phyloP scores from a whole-genome alignment of 1,140 invertebrate genomes.

The Potamilus streckersoni region DNA sequence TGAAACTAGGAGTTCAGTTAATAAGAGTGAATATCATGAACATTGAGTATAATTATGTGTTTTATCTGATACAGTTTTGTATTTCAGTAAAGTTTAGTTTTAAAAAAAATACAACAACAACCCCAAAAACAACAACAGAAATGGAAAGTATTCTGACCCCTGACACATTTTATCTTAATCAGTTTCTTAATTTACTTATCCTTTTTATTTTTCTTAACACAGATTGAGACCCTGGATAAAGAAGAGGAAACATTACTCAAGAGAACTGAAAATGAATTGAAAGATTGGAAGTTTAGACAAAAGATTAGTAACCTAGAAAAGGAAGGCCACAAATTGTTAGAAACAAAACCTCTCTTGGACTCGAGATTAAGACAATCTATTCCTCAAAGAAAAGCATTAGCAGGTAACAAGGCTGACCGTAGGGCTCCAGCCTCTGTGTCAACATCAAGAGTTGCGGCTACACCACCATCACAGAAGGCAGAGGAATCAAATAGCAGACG shows the following conservation, averaged over 20 bases:
- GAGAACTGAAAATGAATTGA: constrained; percentile 42
- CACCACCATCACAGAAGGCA: constrained; percentile 2
- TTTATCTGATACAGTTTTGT: too few species aligned
- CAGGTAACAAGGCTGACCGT: constrained; percentile 20
- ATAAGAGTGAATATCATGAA: too few species aligned
- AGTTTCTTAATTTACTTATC: background rate
- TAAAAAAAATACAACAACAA: too few species aligned
- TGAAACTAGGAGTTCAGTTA: too few species aligned
- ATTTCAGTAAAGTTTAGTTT: too few species aligned
- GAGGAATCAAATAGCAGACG: constrained; percentile 14
- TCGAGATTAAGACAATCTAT: constrained; percentile 25
- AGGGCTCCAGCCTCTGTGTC: constrained; percentile 23
- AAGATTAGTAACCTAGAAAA: constrained; percentile 39
- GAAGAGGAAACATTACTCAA: constrained; percentile 43
- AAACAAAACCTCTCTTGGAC: background rate
- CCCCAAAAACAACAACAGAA: too few species aligned
- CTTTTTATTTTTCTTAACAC: background rate
- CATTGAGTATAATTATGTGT: too few species aligned
- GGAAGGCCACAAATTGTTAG: constrained; percentile 35
- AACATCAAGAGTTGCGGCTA: constrained; percentile 3
- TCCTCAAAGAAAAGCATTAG: constrained; percentile 5
- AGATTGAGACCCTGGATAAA: constrained; percentile 41
- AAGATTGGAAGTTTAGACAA: constrained; percentile 44
- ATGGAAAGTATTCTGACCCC: too few species aligned
- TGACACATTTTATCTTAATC: too few species aligned